Evolutionary conservation across 2,113 vertebrate species (phyloP).

Genomic region (Phyllopteryx taeniolatus): DNA sequence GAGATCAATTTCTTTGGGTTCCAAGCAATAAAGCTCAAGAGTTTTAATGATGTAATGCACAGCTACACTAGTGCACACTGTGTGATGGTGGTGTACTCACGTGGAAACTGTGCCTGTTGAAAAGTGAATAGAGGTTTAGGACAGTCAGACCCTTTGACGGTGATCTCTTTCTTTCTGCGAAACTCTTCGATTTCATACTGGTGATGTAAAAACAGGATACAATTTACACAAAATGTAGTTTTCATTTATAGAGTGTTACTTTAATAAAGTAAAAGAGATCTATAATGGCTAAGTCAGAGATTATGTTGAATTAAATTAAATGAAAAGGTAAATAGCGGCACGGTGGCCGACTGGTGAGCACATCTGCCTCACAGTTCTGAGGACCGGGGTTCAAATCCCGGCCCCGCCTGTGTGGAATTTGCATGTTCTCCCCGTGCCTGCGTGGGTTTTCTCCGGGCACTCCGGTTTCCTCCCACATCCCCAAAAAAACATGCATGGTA

Average conservation of each 20-base stretch:
- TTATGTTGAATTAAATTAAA: background rate
- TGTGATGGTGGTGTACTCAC: constrained; percentile 73
- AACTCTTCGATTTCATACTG: constrained; percentile 91
- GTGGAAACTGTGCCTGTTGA: constrained; percentile 92
- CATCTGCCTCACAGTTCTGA: no score
- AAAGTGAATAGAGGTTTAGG: constrained; percentile 86
- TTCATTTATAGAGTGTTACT: background rate
- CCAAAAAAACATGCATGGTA: no score
- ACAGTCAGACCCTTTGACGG: constrained; percentile 84
- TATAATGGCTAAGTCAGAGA: background rate
- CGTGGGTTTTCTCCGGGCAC: no score
- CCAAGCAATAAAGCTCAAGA: background rate
- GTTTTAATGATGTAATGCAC: background rate
- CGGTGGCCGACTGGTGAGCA: no score
- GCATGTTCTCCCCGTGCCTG: no score
- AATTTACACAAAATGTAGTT: background rate
- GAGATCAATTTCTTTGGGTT: background rate
- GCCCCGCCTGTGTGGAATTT: no score
- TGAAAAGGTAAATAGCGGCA: background rate
- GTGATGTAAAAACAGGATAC: background rate
- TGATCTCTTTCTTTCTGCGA: constrained; percentile 91
- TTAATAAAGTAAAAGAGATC: background rate
- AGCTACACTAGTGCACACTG: background rate
- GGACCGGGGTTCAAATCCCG: no score
- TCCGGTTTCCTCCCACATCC: no score